A percentile compares a stretch with the other conserved stretches of the same genome.
Evolutionary conservation across 2,797 vertebrate species (phyloP).

Genomic region (Sternotherus odoratus): DNA sequence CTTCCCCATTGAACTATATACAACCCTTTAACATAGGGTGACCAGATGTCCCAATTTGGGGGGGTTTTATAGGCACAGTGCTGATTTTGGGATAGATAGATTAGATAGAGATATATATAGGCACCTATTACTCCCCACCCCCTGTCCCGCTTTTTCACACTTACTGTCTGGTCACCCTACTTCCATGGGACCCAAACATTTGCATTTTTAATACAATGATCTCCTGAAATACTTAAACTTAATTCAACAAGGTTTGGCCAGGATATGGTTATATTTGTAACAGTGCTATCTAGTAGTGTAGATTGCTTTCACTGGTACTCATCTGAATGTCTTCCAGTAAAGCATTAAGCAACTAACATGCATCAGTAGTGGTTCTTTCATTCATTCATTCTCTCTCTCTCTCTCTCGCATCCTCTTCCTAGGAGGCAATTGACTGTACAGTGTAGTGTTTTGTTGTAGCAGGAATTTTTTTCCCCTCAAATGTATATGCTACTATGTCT

Average conservation of each 20-base stretch:
- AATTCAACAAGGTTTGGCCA: not conserved
- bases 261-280: not conserved
- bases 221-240: not conserved
- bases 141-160: too few species aligned
- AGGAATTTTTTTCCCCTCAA: constrained; percentile 29
- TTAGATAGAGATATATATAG: too few species aligned
- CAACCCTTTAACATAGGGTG: not conserved
- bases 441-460: constrained; percentile 37
- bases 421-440: not conserved
- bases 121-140: too few species aligned
- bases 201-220: not conserved
- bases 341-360: constrained; percentile 40
- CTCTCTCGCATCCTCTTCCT: not conserved
- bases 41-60: too few species aligned
- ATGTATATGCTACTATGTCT: not conserved
- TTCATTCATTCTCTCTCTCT: not conserved
- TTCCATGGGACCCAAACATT: not conserved
- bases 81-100: too few species aligned
- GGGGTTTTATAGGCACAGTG: too few species aligned
- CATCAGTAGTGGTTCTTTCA: not conserved
- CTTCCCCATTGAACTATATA: not conserved
- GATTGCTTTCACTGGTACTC: not conserved
- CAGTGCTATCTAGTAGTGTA: not conserved
- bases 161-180: too few species aligned
- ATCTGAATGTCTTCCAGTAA: constrained; percentile 4